Base-by-base conservation (phyloP, 2,888 invertebrate genomes). In the Lasioglossum leucozonium region DNA sequence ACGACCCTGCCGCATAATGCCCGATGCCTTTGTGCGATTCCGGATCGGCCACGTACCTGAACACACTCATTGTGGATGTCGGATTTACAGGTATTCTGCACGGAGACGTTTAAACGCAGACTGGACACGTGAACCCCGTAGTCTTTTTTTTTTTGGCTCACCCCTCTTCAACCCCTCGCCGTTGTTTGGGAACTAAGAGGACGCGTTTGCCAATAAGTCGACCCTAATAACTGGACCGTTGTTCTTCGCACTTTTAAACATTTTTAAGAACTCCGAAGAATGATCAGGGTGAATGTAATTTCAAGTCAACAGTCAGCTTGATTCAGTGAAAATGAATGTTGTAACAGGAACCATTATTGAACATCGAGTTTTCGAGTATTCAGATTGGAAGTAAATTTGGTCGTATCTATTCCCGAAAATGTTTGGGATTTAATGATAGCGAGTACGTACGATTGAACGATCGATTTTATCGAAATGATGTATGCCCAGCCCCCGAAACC, bases 1-100 rank as follows among this genome's bases (percentile, higher is more conserved):
- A 81, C 51, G 72, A 37, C 76, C 77, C 11, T 40, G 75, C 40
- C 72, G 73, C 47, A 73, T 72, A 51, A 76, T 77, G 79, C 77
- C n/a, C n/a, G 34, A 47, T 44, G 65, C n/a, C 76, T 26, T 42
- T 67, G 67, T 67, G 22, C 34, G 67, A 37, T 67, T 67, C 67
- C 65, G 65, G 34, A 62, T 62, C 26, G 62, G 62, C 26, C 30
- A 16, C 62, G 62, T 62, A 62, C 62, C 62, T 62, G 62, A 62
- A 30, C 62, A 30, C 62, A 16, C 62, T 62, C 62, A 16, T 62
- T 30, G 62, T 62, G 62, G 30, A 62, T n/a, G 16, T 26, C 30
- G 62, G 16, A 62, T 62, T 62, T 62, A 62, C 62, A 62, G 62
- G 62, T 62, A 62, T 30, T 26, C 62, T 62, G 30, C 62, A 30